Evolutionary conservation across 2,888 invertebrate species (phyloP).

Genomic region (Pollenia griseotomentosa): DNA sequence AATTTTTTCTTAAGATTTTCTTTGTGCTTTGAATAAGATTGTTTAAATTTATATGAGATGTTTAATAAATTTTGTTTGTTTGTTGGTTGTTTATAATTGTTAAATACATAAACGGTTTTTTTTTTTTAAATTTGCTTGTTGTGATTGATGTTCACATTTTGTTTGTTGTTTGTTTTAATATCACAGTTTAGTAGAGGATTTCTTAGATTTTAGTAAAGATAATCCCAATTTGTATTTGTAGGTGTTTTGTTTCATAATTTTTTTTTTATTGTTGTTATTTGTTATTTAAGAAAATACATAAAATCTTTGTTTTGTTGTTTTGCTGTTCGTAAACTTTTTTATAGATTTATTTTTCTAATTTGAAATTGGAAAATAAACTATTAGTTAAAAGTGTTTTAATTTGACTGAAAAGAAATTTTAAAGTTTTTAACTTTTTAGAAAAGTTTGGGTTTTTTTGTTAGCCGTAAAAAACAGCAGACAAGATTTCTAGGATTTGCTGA

Average conservation of each 20-base stretch:
- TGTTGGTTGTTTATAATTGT: slow-evolving; percentile 56
- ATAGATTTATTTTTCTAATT: slow-evolving; percentile 7
- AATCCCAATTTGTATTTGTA: slow-evolving; percentile 72
- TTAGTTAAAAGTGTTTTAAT: slow-evolving; percentile 45
- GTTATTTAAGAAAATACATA: slow-evolving; percentile 65
- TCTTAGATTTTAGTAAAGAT: slow-evolving; percentile 69
- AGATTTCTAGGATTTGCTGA: too few species aligned
- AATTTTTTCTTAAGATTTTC: slow-evolving; percentile 37
- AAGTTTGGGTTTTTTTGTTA: too few species aligned
- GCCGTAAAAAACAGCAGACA: too few species aligned
- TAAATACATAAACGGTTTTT: slow-evolving; percentile 68
- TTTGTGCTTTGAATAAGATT: slow-evolving; percentile 57
- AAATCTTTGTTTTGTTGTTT: slow-evolving; percentile 45
- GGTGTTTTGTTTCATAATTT: slow-evolving; percentile 63
- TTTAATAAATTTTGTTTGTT: slow-evolving; percentile 52
- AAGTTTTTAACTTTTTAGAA: too few species aligned
- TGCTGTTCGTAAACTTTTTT: slow-evolving; percentile 48
- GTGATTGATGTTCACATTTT: slow-evolving; percentile 73
- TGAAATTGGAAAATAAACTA: slow-evolving; percentile 25
- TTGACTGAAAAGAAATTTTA: neutral
- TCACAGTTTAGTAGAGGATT: slow-evolving; percentile 72
- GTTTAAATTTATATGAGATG: slow-evolving; percentile 65
- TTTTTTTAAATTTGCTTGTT: slow-evolving; percentile 50
- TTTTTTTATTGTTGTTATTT: slow-evolving; percentile 49
- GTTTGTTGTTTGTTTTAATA: slow-evolving; percentile 71